Conservation (phyloP, 2,888 invertebrate species). For the Melitaea athalia region DNA sequence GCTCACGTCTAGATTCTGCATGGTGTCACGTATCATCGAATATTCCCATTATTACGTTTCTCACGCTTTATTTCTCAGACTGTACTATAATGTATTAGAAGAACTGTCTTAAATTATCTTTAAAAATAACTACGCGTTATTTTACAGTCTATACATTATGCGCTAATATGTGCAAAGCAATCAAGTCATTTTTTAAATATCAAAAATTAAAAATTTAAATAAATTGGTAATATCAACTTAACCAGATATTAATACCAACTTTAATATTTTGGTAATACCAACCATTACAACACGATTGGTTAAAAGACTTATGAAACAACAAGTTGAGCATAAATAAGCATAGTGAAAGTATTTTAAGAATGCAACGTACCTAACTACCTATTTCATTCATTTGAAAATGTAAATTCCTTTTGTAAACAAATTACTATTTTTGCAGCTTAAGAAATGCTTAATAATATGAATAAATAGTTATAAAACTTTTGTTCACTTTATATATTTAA, state of each 20-base stretch:
- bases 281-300: slow-evolving; percentile 16
- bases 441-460: neutral
- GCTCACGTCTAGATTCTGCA: slow-evolving; percentile 27
- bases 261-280: neutral
- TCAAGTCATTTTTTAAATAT: too few relatives aligned
- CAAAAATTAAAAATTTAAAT: too few relatives aligned
- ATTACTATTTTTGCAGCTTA: neutral
- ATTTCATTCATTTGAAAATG: slow-evolving; percentile 3
- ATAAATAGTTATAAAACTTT: neutral
- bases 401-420: neutral
- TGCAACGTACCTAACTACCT: slow-evolving; percentile 3
- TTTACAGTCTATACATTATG: neutral
- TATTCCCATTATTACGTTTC: slow-evolving; percentile 27
- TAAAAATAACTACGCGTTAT: neutral
- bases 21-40: slow-evolving; percentile 37
- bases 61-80: slow-evolving; percentile 13
- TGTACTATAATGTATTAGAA: too few relatives aligned
- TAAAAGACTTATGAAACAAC: slow-evolving; percentile 19
- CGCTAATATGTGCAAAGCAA: too few relatives aligned
- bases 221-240: too few relatives aligned
- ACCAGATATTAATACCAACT: neutral
- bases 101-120: too few relatives aligned
- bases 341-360: slow-evolving; percentile 25
- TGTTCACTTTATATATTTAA: neutral
- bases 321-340: slow-evolving; percentile 23